Conservation (phyloP, 2,888 invertebrate genomes). For the Cephus runcator region DNA sequence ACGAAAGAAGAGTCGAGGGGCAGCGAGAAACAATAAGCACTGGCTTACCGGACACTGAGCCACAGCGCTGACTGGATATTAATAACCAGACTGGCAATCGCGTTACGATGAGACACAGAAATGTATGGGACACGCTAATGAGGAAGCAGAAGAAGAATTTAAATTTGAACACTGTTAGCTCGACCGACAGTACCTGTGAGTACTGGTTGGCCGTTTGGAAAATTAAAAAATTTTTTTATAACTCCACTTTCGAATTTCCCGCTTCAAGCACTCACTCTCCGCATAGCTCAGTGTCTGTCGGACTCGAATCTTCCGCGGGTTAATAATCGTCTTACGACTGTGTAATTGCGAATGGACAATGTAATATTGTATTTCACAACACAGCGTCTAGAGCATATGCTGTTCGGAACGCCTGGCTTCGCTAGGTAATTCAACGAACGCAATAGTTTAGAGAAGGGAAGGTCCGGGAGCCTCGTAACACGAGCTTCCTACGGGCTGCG, state of each 20-base stretch:
- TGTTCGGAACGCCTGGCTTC: neutral
- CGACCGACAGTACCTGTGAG: slow-evolving; percentile 5
- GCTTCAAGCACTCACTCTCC: neutral
- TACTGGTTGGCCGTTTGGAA: neutral
- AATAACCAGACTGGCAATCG: neutral
- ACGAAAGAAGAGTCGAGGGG: neutral
- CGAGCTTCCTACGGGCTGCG: slow-evolving; percentile 35
- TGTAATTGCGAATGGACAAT: neutral
- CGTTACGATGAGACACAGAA: slow-evolving; percentile 57
- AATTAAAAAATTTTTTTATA: too few relatives aligned
- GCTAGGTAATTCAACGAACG: slow-evolving; percentile 55
- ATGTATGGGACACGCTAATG: slow-evolving; percentile 63
- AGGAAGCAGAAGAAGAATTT: slow-evolving; percentile 54
- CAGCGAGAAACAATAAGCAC: neutral
- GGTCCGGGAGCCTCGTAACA: slow-evolving; percentile 40
- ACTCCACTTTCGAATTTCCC: neutral
- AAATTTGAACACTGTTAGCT: slow-evolving; percentile 3
- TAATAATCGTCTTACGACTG: neutral
- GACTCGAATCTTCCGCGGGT: neutral
- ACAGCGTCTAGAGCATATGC: neutral
- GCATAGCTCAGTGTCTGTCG: neutral
- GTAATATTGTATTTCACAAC: neutral
- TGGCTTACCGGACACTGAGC: neutral
- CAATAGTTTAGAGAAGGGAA: slow-evolving; percentile 47
- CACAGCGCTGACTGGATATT: neutral